Conservation (phyloP, 30 jellyfish, hydroid and myxozoan genomes). For the Aurelia sp. region DNA sequence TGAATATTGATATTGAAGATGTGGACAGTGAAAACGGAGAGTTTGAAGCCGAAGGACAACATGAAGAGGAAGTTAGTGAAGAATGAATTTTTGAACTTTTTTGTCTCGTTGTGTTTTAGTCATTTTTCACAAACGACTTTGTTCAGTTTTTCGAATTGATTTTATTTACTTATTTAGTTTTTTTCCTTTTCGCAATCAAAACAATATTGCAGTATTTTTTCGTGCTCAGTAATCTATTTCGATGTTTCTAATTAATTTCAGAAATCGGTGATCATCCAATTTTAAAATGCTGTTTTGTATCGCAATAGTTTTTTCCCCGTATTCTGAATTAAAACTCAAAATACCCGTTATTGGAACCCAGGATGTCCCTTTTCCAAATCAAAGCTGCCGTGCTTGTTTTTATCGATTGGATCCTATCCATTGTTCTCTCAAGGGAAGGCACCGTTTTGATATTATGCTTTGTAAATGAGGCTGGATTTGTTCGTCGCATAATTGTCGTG, state of each 20-base stretch:
- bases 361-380: neutral
- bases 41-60: slow-evolving; percentile 45
- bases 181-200: slow-evolving; percentile 60
- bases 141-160: slow-evolving; percentile 14
- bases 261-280: slow-evolving; percentile 33
- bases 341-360: too few relatives aligned
- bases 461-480: too few relatives aligned
- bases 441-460: neutral
- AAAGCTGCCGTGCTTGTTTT: slow-evolving; percentile 10
- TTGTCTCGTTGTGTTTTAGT: slow-evolving; percentile 54
- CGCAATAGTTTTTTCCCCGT: neutral
- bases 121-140: slow-evolving; percentile 40
- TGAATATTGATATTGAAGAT: slow-evolving; percentile 40
- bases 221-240: neutral
- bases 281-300: neutral
- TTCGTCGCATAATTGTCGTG: too few relatives aligned
- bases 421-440: neutral
- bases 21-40: slow-evolving; percentile 57
- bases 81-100: slow-evolving; percentile 19
- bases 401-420: neutral
- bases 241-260: slow-evolving; percentile 7
- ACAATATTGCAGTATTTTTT: slow-evolving; percentile 30
- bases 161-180: too few relatives aligned
- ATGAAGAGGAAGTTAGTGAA: slow-evolving; percentile 33
- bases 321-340: slow-evolving; percentile 1